These are phyloP conservation scores for Semotilus atromaculatus DNA, from an alignment of 2,797 vertebrate genomes.

Conservation along the genomic window DNA sequence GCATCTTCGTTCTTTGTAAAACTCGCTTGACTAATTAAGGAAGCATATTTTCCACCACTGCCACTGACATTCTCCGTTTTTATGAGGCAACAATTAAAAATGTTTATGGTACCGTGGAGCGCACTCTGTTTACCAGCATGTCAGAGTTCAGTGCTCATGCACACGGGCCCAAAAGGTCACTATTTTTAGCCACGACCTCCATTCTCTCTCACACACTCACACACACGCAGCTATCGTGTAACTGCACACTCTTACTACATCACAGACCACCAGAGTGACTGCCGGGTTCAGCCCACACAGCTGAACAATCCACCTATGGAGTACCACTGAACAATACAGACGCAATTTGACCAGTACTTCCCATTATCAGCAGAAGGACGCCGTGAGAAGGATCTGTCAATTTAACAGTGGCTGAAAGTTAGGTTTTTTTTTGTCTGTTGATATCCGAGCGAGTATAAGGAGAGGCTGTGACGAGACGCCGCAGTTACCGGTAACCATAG, in stretches of 20 bases:
- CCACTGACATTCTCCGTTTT: constrained; percentile 60
- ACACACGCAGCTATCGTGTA: constrained; percentile 17
- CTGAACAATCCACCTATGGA: constrained; percentile 28
- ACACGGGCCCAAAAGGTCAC: constrained; percentile 62
- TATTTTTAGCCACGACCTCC: constrained; percentile 65
- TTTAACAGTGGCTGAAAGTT: constrained; percentile 29
- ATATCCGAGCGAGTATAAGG: constrained; percentile 12
- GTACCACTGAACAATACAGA: constrained; percentile 7
- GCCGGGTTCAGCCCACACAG: constrained; percentile 37
- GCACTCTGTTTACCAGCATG: constrained; percentile 69
- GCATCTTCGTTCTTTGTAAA: constrained; percentile 46
- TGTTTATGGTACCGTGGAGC: constrained; percentile 63
- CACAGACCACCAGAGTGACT: constrained; percentile 31
- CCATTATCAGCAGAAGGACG: not conserved
- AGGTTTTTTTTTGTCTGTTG: not conserved
- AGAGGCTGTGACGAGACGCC: constrained; percentile 41
- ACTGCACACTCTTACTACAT: constrained; percentile 33
- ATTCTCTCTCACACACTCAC: constrained; percentile 45
- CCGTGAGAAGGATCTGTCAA: not conserved
- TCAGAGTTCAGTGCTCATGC: constrained; percentile 63
- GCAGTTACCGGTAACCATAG: constrained; percentile 63
- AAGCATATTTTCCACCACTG: constrained; percentile 51
- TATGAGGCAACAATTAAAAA: constrained; percentile 68
- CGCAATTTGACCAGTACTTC: not conserved
- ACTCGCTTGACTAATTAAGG: constrained; percentile 59